A percentile compares a stretch with the other conserved stretches of the same genome.
Evolutionary conservation across 2,888 invertebrate species (phyloP).

Genomic region (Rhaphigaster nebulosa): DNA sequence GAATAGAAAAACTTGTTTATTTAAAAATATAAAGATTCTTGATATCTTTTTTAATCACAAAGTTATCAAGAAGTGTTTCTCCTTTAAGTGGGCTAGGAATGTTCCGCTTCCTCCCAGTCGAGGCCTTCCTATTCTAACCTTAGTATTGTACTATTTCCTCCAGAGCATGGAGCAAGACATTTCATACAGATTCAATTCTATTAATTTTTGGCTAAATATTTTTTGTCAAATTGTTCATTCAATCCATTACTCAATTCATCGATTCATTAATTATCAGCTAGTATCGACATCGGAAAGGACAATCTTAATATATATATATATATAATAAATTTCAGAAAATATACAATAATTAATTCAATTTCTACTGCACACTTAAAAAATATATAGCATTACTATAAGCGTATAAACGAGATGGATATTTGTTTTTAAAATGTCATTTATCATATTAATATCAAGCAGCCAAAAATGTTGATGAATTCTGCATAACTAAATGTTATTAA

Average conservation of each 20-base stretch:
- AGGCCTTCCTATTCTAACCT: background rate
- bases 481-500: no score
- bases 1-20: no score
- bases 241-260: background rate
- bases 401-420: no score
- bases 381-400: no score
- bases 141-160: background rate
- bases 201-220: background rate
- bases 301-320: background rate
- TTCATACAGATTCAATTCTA: background rate
- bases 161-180: no score
- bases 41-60: background rate
- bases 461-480: no score
- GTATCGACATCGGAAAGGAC: no score
- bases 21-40: background rate
- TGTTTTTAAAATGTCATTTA: no score
- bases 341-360: no score
- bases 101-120: background rate
- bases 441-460: no score
- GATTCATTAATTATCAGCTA: no score
- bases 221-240: background rate
- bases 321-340: background rate
- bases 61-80: background rate
- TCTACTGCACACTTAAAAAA: no score
- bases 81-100: background rate